phyloP scores from a whole-genome alignment of 2,113 vertebrate species.

The Alethe diademata region DNA sequence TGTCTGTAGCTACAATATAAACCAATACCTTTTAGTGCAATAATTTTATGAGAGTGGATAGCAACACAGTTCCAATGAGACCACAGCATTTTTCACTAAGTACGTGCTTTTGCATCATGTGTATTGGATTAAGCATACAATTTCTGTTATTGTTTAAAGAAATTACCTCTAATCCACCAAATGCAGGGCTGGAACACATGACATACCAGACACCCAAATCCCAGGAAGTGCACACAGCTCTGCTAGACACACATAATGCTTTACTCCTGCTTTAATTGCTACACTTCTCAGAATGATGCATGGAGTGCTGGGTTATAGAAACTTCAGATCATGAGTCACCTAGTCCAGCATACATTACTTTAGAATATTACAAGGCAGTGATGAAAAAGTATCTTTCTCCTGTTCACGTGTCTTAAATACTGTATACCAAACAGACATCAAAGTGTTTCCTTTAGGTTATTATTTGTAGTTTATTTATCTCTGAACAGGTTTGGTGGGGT shows the following conservation, averaged over 20 bases:
- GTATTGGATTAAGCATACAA: conserved; percentile 34
- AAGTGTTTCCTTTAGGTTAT: conserved; percentile 38
- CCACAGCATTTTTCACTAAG: neutral
- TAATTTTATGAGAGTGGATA: neutral
- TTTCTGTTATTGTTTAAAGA: conserved; percentile 28
- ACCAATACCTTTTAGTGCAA: neutral
- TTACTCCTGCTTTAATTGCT: conserved; percentile 26
- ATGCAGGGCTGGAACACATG: conserved; percentile 13
- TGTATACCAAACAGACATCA: conserved; percentile 52
- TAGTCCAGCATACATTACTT: conserved; percentile 7
- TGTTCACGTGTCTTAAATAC: conserved; percentile 31
- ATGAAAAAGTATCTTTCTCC: conserved; percentile 35
- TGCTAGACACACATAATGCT: neutral
- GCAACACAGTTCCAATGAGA: neutral
- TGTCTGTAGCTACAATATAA: neutral
- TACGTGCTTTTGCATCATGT: neutral
- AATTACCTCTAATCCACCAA: conserved; percentile 29
- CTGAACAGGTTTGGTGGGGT: conserved; percentile 43
- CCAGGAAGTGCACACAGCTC: neutral
- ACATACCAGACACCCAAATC: neutral
- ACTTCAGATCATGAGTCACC: conserved; percentile 26
- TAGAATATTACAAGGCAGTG: conserved; percentile 30
- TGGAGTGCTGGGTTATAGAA: neutral
- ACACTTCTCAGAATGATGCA: neutral
- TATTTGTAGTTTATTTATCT: conserved; percentile 63